Conservation (phyloP, 2,797 vertebrate species). For the Urocyon cinereoargenteus region DNA sequence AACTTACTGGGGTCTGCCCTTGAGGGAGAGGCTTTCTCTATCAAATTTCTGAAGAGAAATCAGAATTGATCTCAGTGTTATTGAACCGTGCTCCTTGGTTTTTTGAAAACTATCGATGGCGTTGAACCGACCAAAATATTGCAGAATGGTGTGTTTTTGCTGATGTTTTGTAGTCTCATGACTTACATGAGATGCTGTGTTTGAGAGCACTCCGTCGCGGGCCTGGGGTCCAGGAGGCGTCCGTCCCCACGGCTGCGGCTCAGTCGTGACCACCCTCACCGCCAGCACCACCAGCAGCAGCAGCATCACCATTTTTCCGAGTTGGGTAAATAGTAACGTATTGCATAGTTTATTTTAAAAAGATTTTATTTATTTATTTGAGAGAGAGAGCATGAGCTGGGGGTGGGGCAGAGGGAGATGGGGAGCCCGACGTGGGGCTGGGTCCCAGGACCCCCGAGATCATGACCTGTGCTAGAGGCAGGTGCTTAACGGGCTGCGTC, state of each 20-base stretch:
- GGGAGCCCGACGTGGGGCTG: too few relatives aligned
- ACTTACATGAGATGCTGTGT: not conserved
- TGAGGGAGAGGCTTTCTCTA: constrained; percentile 67
- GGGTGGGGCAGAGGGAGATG: too few relatives aligned
- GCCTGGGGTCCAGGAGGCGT: not conserved
- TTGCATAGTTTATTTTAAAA: not conserved
- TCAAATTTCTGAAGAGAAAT: constrained; percentile 73
- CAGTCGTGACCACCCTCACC: too few relatives aligned
- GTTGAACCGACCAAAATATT: constrained; percentile 13
- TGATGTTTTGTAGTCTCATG: not conserved
- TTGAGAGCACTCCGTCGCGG: fast-evolving
- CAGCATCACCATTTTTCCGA: not conserved
- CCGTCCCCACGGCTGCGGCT: too few relatives aligned
- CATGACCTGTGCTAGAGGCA: too few relatives aligned
- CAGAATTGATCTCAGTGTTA: constrained; percentile 73
- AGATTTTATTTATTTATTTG: too few relatives aligned
- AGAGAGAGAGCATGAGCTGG: too few relatives aligned
- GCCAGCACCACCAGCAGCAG: fast-evolving
- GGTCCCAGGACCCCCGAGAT: too few relatives aligned
- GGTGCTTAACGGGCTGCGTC: too few relatives aligned
- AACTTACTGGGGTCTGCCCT: constrained; percentile 65
- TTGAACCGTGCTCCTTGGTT: constrained; percentile 2
- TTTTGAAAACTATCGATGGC: constrained; percentile 61
- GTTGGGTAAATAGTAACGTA: not conserved
- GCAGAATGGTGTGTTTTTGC: not conserved